Percentiles rank a stretch among this genome's conserved stretches.
Conservation (phyloP, 2,888 invertebrate species). For the Magallana nippona region DNA sequence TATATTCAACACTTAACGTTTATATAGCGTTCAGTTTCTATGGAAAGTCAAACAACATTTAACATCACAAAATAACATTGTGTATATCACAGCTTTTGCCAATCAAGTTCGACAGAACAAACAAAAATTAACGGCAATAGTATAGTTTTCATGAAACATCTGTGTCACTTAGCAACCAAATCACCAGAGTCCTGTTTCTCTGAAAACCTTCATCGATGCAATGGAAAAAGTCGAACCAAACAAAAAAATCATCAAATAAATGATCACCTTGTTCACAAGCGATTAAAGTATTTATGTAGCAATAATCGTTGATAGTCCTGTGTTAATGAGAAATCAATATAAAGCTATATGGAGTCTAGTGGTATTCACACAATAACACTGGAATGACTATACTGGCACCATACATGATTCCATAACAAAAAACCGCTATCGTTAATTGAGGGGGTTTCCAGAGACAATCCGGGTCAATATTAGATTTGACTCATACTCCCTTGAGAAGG, state of each 20-base stretch:
- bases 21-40: constrained; percentile 8
- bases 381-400: constrained; percentile 28
- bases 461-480: constrained; percentile 24
- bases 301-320: constrained; percentile 7
- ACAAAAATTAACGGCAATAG: constrained; percentile 2
- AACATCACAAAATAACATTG: constrained; percentile 15
- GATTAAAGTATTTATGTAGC: constrained; percentile 6
- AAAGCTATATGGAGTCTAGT: not conserved
- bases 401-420: constrained; percentile 2
- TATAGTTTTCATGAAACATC: not conserved
- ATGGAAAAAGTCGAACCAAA: not conserved
- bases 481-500: constrained; percentile 24
- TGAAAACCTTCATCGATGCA: constrained; percentile 5
- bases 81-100: constrained; percentile 31
- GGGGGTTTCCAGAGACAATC: constrained; percentile 18
- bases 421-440: not conserved
- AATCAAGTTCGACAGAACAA: not conserved
- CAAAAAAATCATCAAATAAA: not conserved
- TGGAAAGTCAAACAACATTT: not conserved
- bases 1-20: not conserved
- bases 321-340: not conserved
- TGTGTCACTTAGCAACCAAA: constrained; percentile 21
- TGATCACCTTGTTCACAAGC: constrained; percentile 15
- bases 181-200: constrained; percentile 11
- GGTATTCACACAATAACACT: constrained; percentile 19